A percentile compares a stretch with the other conserved stretches of the same genome.
Evolutionary conservation across 2,888 invertebrate species (phyloP).

Genomic region (Epicampocera succincta): DNA sequence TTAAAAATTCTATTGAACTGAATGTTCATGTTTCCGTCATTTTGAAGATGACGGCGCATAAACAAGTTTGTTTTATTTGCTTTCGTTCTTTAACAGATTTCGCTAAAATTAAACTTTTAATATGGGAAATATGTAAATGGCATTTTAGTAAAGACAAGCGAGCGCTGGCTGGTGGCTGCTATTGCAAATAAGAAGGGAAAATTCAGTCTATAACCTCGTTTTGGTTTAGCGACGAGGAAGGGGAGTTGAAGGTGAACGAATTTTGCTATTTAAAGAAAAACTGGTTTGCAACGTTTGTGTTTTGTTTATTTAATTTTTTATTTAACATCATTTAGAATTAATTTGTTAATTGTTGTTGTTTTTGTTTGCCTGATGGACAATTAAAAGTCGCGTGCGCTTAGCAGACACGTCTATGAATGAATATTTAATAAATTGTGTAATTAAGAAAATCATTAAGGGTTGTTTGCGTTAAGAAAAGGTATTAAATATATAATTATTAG

Average conservation of each 20-base stretch:
- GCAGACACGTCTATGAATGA: slow-evolving; percentile 17
- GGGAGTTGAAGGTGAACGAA: not conserved
- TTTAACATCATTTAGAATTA: not conserved
- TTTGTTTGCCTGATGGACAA: not conserved
- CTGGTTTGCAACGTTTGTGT: slow-evolving; percentile 39
- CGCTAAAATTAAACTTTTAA: too few species aligned
- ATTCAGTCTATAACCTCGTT: slow-evolving; percentile 33
- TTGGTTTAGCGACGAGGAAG: not conserved
- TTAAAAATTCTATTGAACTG: too few species aligned
- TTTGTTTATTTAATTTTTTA: not conserved
- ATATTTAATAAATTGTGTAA: slow-evolving; percentile 18
- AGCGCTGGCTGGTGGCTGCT: slow-evolving; percentile 4
- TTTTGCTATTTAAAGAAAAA: slow-evolving; percentile 34
- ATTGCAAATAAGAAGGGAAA: slow-evolving; percentile 21
- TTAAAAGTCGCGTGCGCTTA: slow-evolving; percentile 1
- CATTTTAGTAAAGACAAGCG: not conserved
- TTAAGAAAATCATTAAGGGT: not conserved
- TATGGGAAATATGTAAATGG: too few species aligned
- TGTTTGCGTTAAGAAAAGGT: too few species aligned
- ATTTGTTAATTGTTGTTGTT: too few species aligned
- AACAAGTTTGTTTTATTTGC: too few species aligned
- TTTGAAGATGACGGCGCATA: too few species aligned
- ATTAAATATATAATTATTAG: too few species aligned
- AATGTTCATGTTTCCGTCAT: too few species aligned
- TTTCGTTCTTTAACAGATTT: too few species aligned